Percentiles rank a stretch among this genome's conserved stretches.
Evolutionary conservation across 1,140 invertebrate species (phyloP).

Genomic region (Drosophila busckii): DNA sequence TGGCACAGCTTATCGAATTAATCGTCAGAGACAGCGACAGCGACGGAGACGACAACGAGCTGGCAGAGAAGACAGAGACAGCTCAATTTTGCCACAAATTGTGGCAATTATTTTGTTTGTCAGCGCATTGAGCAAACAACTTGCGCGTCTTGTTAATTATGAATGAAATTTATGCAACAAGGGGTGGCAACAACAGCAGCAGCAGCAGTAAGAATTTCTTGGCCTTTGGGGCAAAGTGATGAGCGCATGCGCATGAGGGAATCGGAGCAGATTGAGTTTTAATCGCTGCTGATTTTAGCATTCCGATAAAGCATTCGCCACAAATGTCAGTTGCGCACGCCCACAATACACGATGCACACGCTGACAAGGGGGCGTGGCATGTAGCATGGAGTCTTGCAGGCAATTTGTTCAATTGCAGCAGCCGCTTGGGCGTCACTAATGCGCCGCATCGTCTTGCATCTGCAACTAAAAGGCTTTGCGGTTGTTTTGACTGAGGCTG

Average conservation of each 20-base stretch:
- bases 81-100: constrained; percentile 63
- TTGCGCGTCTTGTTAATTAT: constrained; percentile 70
- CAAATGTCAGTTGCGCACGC: constrained; percentile 66
- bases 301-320: constrained; percentile 36
- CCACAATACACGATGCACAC: constrained; percentile 56
- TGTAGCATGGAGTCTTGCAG: constrained; percentile 1
- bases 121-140: constrained; percentile 43
- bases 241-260: constrained; percentile 10
- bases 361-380: not conserved
- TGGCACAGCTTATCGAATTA: constrained; percentile 72
- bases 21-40: constrained; percentile 73
- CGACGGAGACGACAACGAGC: too few relatives aligned
- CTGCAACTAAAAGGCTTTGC: constrained; percentile 62
- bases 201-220: constrained; percentile 19
- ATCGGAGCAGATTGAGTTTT: constrained; percentile 27
- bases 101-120: constrained; percentile 69
- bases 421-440: constrained; percentile 65
- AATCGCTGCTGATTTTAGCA: constrained; percentile 50
- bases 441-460: constrained; percentile 50
- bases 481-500: constrained; percentile 9
- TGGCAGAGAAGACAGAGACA: constrained; percentile 30
- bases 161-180: constrained; percentile 71
- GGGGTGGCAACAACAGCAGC: constrained; percentile 40
- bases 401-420: constrained; percentile 72
- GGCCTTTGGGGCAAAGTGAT: constrained; percentile 9